phyloP scores from a whole-genome alignment of 2,797 vertebrate genomes.

The Semaprochilodus insignis region DNA sequence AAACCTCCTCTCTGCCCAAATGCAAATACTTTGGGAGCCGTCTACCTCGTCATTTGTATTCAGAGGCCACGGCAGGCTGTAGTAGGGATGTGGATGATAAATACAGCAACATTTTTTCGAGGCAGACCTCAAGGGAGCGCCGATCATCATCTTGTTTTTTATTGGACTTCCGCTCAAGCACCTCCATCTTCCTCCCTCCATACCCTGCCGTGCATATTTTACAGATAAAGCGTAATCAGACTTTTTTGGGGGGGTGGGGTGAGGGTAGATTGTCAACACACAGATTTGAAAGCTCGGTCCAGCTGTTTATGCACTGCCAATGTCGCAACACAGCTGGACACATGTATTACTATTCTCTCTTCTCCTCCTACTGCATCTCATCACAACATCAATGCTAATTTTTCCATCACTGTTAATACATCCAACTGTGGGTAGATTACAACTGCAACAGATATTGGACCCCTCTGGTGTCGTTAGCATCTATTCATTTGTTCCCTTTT shows the following conservation, averaged over 20 bases:
- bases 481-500: conserved; percentile 3
- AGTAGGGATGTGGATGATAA: conserved; percentile 67
- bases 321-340: conserved; percentile 34
- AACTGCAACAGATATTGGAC: conserved; percentile 30
- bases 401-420: conserved; percentile 31
- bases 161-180: conserved; percentile 59
- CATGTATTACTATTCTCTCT: conserved; percentile 11
- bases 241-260: neutral
- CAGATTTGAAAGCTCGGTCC: conserved; percentile 43
- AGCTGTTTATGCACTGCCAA: conserved; percentile 56
- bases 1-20: conserved; percentile 53
- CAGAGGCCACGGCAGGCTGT: conserved; percentile 54
- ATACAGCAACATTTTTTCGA: conserved; percentile 59
- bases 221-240: conserved; percentile 49
- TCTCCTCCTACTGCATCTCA: conserved; percentile 20
- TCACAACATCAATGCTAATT: conserved; percentile 39
- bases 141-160: conserved; percentile 69
- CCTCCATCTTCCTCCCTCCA: conserved; percentile 54
- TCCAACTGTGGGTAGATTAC: conserved; percentile 43
- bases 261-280: conserved; percentile 57
- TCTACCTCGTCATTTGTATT: conserved; percentile 70
- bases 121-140: conserved; percentile 56
- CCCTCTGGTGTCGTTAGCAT: conserved; percentile 47
- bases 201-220: conserved; percentile 27
- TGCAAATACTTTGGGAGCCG: conserved; percentile 54